A percentile compares a stretch with the other conserved stretches of the same genome.
These are phyloP conservation scores for Platyrinchus mystaceus DNA, from an alignment of 2,797 vertebrate genomes.

Conservation along the genomic window DNA sequence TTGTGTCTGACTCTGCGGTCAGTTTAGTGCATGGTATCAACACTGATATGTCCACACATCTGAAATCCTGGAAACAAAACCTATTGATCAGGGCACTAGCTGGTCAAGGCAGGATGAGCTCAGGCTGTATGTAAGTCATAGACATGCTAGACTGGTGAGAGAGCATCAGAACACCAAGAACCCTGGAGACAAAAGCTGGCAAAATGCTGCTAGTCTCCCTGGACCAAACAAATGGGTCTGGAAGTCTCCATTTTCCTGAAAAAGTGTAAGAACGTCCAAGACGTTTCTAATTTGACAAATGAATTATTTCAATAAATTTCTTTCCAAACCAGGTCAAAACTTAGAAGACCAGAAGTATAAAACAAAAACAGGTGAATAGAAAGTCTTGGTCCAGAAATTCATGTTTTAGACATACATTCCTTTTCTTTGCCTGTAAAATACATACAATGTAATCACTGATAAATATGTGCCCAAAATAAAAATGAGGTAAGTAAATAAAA, in stretches of 20 bases:
- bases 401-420: neutral
- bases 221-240: neutral
- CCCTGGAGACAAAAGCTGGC: neutral
- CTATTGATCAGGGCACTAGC: neutral
- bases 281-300: neutral
- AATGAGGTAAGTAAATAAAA: neutral
- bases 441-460: neutral
- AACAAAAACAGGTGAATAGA: neutral
- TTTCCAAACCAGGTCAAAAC: neutral
- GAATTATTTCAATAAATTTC: neutral
- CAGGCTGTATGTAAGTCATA: neutral
- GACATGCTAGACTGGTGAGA: neutral
- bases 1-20: neutral
- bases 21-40: no score
- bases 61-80: neutral
- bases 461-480: neutral
- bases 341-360: neutral
- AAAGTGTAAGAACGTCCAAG: neutral
- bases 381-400: neutral
- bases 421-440: neutral
- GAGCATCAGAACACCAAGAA: neutral
- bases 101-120: neutral
- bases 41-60: no score
- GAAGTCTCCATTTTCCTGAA: neutral
- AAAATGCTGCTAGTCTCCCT: accelerated